phyloP scores from a whole-genome alignment of 1,140 invertebrate species.

The Aphis craccivora region DNA sequence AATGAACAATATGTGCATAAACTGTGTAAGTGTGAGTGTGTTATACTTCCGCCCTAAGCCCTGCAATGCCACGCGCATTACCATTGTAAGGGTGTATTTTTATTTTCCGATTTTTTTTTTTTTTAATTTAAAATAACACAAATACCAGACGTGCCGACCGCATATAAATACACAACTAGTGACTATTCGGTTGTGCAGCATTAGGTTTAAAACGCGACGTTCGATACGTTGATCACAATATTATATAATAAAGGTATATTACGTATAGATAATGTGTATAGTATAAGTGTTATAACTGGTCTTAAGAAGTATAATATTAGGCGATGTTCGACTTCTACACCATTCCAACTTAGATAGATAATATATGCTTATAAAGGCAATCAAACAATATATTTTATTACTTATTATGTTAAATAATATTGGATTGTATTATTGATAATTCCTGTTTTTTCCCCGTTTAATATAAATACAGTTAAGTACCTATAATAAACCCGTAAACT shows the following conservation, averaged over 20 bases:
- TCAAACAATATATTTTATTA: background rate
- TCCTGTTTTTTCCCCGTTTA: too few species aligned
- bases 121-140: slow-evolving; percentile 53
- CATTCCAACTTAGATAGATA: background rate
- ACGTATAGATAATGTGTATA: too few species aligned
- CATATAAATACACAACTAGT: background rate
- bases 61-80: background rate
- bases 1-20: slow-evolving; percentile 39
- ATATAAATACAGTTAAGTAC: too few species aligned
- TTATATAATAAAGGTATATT: too few species aligned
- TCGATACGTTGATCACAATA: too few species aligned
- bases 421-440: too few species aligned
- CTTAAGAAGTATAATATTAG: background rate
- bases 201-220: background rate
- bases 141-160: background rate
- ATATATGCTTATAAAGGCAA: background rate
- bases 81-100: background rate
- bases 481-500: too few species aligned
- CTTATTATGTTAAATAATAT: background rate
- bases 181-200: background rate
- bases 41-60: background rate
- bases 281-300: too few species aligned
- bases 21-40: background rate
- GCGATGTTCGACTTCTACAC: background rate
- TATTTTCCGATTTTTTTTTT: background rate